phyloP scores from a whole-genome alignment of 2,888 invertebrate species.

The Amblyteles armatorius region DNA sequence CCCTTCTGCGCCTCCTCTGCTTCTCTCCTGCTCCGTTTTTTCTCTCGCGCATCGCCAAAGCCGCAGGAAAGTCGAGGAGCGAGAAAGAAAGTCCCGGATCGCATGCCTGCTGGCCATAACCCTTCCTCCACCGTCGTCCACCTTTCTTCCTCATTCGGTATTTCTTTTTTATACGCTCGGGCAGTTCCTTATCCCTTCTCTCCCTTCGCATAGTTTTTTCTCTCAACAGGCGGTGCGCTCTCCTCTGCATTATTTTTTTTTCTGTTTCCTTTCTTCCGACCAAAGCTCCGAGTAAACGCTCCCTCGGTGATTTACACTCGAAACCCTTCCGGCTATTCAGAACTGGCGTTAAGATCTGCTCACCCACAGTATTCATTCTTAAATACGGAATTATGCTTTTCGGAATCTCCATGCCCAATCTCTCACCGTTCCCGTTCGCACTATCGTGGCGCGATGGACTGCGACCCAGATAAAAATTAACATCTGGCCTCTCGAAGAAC shows the following conservation, averaged over 20 bases:
- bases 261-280: conserved; percentile 39
- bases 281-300: conserved; percentile 64
- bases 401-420: conserved; percentile 49
- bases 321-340: conserved; percentile 66
- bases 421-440: conserved; percentile 12
- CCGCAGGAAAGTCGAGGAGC: conserved; percentile 22
- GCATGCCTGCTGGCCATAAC: conserved; percentile 65
- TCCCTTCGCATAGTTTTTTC: conserved; percentile 65
- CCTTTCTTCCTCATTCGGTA: conserved; percentile 63
- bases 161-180: conserved; percentile 32
- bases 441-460: background rate
- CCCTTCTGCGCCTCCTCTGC: conserved; percentile 13
- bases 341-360: conserved; percentile 65
- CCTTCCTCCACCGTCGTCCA: conserved; percentile 60
- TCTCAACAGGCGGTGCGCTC: conserved; percentile 56
- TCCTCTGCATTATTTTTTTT: conserved; percentile 30
- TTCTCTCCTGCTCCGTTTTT: conserved; percentile 3
- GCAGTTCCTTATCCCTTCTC: conserved; percentile 57
- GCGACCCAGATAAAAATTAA: conserved; percentile 16
- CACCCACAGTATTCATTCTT: conserved; percentile 42
- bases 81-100: conserved; percentile 46
- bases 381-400: conserved; percentile 63
- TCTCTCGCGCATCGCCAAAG: conserved; percentile 6
- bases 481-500: background rate
- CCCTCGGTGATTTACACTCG: conserved; percentile 65